Base-by-base conservation (phyloP, 2,113 vertebrate genomes). In the Scophthalmus maximus region DNA sequence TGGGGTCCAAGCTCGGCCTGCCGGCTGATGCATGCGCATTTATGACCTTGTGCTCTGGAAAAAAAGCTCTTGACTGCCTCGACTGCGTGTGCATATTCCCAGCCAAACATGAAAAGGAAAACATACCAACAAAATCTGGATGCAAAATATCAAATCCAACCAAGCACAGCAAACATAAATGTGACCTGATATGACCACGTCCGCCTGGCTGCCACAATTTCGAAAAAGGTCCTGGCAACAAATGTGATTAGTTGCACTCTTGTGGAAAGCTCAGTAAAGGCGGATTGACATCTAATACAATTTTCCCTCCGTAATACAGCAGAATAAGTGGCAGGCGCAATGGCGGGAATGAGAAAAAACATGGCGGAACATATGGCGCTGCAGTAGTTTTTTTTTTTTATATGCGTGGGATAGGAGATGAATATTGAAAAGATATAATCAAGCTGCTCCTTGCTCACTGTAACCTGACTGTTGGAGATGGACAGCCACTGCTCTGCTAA, bases 311-410 rank as follows among this genome's bases (percentile, higher is more conserved):
- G 53, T 61, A 53, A 46, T 61, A 76, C 44, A 65, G 29, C 52
- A 56, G 56, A 66, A 2, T 40, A 12, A 44, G 34, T 57, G 44
- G 57, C 32, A 72, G 46, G 61, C 57, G 76, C 65, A 57, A n/a
- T 56, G 47, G 62, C 11, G 40, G 17, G 62, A 65, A 65, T 63
- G 53, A 64, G 63, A 66, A 62, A 6, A 66, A 68, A 66, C 73
- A 78, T 67, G 62, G 76, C 51, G 29, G 59, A 84, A 66, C 88
- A 88, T 89, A 85, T 76, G 85, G 82, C 30, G 50, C 49, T 71
- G 73, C 58, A 70, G 79, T 40, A 70, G 50, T 12, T 30, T 71
- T 76, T 61, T 52, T 57, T 12, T 30, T 71, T 76, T 61, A 49
- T 57, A 64, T 68, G 80, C 6, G 47, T 60, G 23, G 57, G 42